These are phyloP conservation scores for Cerastis rubricosa DNA, from an alignment of 2,888 invertebrate species.

Conservation along the genomic window DNA sequence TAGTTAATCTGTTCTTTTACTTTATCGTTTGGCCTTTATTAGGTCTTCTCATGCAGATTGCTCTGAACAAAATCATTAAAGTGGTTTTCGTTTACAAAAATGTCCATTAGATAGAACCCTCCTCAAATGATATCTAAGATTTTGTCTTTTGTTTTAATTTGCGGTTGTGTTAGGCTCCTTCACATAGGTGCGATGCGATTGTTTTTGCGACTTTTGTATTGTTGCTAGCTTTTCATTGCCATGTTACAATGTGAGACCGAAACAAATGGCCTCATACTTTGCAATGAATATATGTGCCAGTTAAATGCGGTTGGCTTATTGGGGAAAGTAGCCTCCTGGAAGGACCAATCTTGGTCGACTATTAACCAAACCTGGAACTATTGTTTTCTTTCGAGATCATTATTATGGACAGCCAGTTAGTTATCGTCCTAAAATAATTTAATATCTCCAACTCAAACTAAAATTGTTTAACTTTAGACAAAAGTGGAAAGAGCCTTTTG, in stretches of 20 bases:
- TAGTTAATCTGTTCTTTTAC: slow-evolving; percentile 68
- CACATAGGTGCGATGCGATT: slow-evolving; percentile 7
- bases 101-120: slow-evolving; percentile 81
- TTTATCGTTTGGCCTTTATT: slow-evolving; percentile 70
- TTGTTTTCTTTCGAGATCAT: background rate
- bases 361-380: background rate
- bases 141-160: slow-evolving; percentile 75
- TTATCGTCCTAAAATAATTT: background rate
- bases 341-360: background rate
- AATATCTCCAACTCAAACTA: background rate
- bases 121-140: slow-evolving; percentile 80
- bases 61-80: slow-evolving; percentile 76
- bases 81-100: slow-evolving; percentile 79
- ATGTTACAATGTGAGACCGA: background rate
- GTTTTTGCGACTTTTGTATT: slow-evolving; percentile 17
- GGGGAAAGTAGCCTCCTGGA: slow-evolving; percentile 22
- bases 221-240: background rate
- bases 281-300: slow-evolving; percentile 35
- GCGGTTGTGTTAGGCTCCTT: slow-evolving; percentile 50
- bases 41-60: slow-evolving; percentile 63
- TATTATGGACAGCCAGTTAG: background rate
- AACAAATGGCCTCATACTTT: slow-evolving; percentile 9
- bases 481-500: background rate
- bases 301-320: slow-evolving; percentile 22
- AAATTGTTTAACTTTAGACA: background rate